Percentiles rank a stretch among this genome's conserved stretches.
These are phyloP conservation scores for Nyctibius grandis DNA, from an alignment of 2,797 vertebrate species.

Conservation along the genomic window DNA sequence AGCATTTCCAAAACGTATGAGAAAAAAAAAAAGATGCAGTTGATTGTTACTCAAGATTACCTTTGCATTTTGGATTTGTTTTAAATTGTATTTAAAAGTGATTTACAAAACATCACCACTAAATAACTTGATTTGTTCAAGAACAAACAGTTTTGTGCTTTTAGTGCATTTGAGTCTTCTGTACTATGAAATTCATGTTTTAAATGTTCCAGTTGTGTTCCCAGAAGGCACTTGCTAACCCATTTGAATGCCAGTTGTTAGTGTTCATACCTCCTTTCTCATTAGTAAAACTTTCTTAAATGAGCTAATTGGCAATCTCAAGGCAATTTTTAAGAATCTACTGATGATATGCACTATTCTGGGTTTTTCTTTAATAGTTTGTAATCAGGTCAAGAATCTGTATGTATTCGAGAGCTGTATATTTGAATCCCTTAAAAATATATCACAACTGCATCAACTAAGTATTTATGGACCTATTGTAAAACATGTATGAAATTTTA, in stretches of 20 bases:
- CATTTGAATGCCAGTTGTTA: slow-evolving; percentile 31
- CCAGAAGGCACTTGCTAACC: slow-evolving; percentile 36
- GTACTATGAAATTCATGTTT: background rate
- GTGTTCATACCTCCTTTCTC: slow-evolving; percentile 7
- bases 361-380: slow-evolving; percentile 26
- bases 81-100: background rate
- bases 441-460: background rate
- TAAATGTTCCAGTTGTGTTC: slow-evolving; percentile 19
- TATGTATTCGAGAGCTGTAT: background rate
- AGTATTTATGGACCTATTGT: background rate
- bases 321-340: slow-evolving; percentile 34
- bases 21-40: background rate
- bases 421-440: background rate
- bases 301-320: slow-evolving; percentile 66
- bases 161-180: background rate
- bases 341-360: slow-evolving; percentile 5
- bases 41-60: background rate
- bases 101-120: background rate
- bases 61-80: background rate
- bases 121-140: background rate
- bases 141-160: background rate
- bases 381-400: slow-evolving; percentile 64
- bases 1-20: background rate
- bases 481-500: background rate
- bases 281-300: slow-evolving; percentile 61